Conservation (phyloP, 92 coral and sea anemone genomes). For the Plumapathes pennacea region DNA sequence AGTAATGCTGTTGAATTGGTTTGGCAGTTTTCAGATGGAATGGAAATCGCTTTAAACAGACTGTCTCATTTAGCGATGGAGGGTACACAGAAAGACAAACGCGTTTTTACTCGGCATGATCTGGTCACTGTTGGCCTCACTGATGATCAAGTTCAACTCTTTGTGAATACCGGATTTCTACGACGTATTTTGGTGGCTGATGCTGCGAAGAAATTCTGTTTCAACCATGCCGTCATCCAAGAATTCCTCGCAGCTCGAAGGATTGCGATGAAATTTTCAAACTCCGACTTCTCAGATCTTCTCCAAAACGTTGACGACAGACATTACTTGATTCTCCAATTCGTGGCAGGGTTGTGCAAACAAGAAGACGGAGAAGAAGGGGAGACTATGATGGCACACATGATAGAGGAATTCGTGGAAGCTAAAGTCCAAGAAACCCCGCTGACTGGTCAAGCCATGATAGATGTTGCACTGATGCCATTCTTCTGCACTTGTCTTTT, state of each 20-base stretch:
- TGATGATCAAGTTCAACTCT: slow-evolving; percentile 17
- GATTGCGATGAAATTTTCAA: slow-evolving; percentile 16
- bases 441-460: too few relatives aligned
- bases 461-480: slow-evolving; percentile 18
- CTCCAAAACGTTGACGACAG: slow-evolving; percentile 10
- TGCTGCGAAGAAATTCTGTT: slow-evolving; percentile 19
- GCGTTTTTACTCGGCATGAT: slow-evolving; percentile 10
- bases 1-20: background rate
- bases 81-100: slow-evolving; percentile 14
- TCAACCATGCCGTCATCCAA: slow-evolving; percentile 41
- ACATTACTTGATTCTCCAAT: slow-evolving; percentile 21
- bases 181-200: slow-evolving; percentile 4
- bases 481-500: slow-evolving; percentile 24
- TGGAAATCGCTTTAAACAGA: slow-evolving; percentile 9
- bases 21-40: too few relatives aligned
- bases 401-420: slow-evolving; percentile 20
- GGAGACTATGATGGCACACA: slow-evolving; percentile 8
- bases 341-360: slow-evolving; percentile 55
- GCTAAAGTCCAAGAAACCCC: too few relatives aligned
- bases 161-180: slow-evolving; percentile 32
- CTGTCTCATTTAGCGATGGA: slow-evolving; percentile 22
- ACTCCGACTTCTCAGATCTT: slow-evolving; percentile 26
- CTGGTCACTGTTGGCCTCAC: slow-evolving; percentile 15
- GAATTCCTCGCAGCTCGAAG: slow-evolving; percentile 50
- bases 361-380: slow-evolving; percentile 11